Evolutionary conservation across 2,797 vertebrate genomes (phyloP), one percentile per base, ranked within the genome.

Genomic region (Microcaecilia unicolor): DNA sequence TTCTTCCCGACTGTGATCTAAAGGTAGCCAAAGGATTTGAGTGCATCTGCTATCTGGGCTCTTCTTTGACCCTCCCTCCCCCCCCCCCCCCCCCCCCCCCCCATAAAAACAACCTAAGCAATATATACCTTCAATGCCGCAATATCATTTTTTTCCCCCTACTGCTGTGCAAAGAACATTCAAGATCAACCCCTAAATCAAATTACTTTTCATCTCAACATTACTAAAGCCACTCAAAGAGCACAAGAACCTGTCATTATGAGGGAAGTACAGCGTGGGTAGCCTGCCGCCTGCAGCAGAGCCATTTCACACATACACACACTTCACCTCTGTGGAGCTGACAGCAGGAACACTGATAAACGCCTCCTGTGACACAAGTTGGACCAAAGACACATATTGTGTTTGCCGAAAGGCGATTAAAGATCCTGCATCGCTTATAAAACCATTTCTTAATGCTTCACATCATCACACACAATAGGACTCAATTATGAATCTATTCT

Each of bases 361-460:
- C 25, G 33, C 44, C 22, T 22, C 5, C 11, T 12, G 21, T 19
- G 38, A 10, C n/a, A 27, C 10, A 55, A 41, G 33, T 28, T 42
- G 41, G 37, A 37, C 40, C 34, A 48, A 47, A 58, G 50, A 41
- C 61, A 53, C 36, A 48, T 41, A 48, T 48, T 48, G n/a, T n/a
- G 48, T 48, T 48, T 48, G 44, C 44, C 36, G 41, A 34, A 22
- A 40, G 27, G 44, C 44, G 37, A 48, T 48, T 48, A 48, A 48
- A 41, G 44, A 34, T 40, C 44, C 48, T 34, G 22, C 28, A 34
- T 37, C 26, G 48, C 44, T 48, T 48, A 35, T 41, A 41, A 34
- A 41, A 31, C 30, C 37, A 39, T 48, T 34, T 28, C 15, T 29
- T 48, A 48, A 37, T 48, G 44, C 44, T 30, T 48, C 44, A 48